phyloP scores from a whole-genome alignment of 1,140 invertebrate species.

The Lasaia peninsularis region DNA sequence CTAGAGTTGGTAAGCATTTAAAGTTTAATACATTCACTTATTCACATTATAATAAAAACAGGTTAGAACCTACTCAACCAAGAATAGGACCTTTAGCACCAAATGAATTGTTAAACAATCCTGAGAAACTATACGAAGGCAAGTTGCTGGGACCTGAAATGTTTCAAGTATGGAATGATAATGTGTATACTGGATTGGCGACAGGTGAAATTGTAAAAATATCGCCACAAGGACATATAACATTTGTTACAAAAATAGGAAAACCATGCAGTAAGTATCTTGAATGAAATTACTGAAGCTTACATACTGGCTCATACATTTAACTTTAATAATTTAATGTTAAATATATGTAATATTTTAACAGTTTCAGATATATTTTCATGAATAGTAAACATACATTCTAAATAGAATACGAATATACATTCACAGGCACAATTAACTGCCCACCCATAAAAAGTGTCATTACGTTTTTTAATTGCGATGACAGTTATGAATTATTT shows the following conservation, averaged over 20 bases:
- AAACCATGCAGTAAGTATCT: conserved; percentile 83
- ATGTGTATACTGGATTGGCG: conserved; percentile 83
- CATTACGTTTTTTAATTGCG: too few relatives aligned
- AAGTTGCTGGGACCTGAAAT: conserved; percentile 84
- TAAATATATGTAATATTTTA: too few relatives aligned
- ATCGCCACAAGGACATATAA: conserved; percentile 74
- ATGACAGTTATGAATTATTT: too few relatives aligned
- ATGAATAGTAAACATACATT: too few relatives aligned
- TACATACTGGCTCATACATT: too few relatives aligned
- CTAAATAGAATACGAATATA: too few relatives aligned
- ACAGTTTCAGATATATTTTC: too few relatives aligned
- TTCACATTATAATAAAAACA: conserved; percentile 47
- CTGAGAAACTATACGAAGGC: conserved; percentile 80
- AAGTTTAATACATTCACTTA: conserved; percentile 26
- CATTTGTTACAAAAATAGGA: conserved; percentile 84
- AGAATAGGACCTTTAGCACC: conserved; percentile 78
- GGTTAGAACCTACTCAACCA: conserved; percentile 72
- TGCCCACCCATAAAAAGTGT: too few relatives aligned
- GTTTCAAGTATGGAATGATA: conserved; percentile 82
- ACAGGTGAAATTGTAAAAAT: conserved; percentile 85
- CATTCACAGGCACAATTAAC: too few relatives aligned
- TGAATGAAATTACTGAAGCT: neutral
- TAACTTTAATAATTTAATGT: too few relatives aligned
- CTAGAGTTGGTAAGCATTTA: conserved; percentile 16
- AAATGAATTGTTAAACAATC: conserved; percentile 81